phyloP scores from a whole-genome alignment of 2,888 invertebrate species.

The Rhagonycha lutea region DNA sequence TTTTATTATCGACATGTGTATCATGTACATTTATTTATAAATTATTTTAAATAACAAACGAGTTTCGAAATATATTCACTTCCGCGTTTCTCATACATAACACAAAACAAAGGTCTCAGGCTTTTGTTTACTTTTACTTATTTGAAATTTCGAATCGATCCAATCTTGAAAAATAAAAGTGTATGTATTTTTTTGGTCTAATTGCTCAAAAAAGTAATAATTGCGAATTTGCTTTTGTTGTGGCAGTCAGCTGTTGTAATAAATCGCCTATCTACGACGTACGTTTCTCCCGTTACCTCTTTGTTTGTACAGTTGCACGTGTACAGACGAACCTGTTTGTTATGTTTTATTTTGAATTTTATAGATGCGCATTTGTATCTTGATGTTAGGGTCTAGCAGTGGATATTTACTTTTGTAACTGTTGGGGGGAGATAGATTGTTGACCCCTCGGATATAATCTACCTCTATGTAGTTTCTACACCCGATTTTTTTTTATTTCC shows the following conservation, averaged over 20 bases:
- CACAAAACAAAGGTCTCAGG: not conserved
- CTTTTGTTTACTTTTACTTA: not conserved
- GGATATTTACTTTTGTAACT: slow-evolving; percentile 18
- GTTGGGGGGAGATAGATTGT: slow-evolving; percentile 39
- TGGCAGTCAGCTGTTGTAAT: slow-evolving; percentile 55
- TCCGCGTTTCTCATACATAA: not conserved
- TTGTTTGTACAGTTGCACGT: slow-evolving; percentile 28
- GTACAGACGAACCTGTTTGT: slow-evolving; percentile 15
- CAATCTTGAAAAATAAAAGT: not conserved
- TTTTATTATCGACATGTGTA: not conserved
- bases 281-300: slow-evolving; percentile 34
- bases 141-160: not conserved
- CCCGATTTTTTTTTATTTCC: not conserved
- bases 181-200: too few relatives aligned
- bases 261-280: slow-evolving; percentile 38
- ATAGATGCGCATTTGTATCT: slow-evolving; percentile 32
- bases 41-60: slow-evolving; percentile 1
- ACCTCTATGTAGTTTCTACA: not conserved
- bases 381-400: slow-evolving; percentile 16
- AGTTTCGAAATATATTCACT: not conserved
- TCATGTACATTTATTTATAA: not conserved
- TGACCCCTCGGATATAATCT: slow-evolving; percentile 36
- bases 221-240: slow-evolving; percentile 48
- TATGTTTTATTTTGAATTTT: slow-evolving; percentile 5
- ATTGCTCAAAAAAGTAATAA: not conserved